These are phyloP conservation scores for Seriola dumerili DNA, from an alignment of 2,113 vertebrate genomes.

Conservation along the genomic window DNA sequence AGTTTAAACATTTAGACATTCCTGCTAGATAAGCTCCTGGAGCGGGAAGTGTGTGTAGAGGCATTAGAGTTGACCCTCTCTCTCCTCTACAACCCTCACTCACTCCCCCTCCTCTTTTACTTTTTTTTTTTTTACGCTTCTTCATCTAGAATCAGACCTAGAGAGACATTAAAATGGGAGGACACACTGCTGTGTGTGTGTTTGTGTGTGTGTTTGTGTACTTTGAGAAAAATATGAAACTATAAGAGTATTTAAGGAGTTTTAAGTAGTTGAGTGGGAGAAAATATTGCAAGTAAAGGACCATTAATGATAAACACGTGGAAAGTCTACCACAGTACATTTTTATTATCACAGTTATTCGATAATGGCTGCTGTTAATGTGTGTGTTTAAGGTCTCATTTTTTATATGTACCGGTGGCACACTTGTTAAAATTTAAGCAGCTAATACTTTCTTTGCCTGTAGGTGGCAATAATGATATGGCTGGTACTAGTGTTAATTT, in stretches of 20 bases:
- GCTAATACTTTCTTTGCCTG: no score
- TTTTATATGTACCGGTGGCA: neutral
- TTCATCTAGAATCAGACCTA: conserved; percentile 29
- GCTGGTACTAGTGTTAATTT: no score
- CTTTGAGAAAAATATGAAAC: conserved; percentile 9
- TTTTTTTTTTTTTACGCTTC: conserved; percentile 14
- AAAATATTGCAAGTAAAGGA: conserved; percentile 42
- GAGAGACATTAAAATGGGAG: conserved; percentile 46
- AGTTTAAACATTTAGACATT: conserved; percentile 83
- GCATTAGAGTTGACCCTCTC: conserved; percentile 59
- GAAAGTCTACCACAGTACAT: neutral
- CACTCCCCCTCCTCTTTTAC: neutral
- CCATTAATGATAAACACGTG: conserved; percentile 30
- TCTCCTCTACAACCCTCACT: conserved; percentile 21
- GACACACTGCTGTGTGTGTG: conserved; percentile 14
- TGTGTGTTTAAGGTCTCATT: conserved; percentile 3
- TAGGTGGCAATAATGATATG: no score
- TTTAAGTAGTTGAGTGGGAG: conserved; percentile 62
- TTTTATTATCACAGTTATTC: conserved; percentile 5
- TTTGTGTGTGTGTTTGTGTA: conserved; percentile 3
- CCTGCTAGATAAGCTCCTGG: conserved; percentile 75
- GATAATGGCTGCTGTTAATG: neutral
- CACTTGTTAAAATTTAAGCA: no score
- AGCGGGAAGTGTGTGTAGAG: conserved; percentile 64
- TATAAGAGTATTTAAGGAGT: conserved; percentile 57